Evolutionary conservation across 2,113 vertebrate species (phyloP), one percentile per base, ranked within the genome.

Genomic region (Sorex araneus): DNA sequence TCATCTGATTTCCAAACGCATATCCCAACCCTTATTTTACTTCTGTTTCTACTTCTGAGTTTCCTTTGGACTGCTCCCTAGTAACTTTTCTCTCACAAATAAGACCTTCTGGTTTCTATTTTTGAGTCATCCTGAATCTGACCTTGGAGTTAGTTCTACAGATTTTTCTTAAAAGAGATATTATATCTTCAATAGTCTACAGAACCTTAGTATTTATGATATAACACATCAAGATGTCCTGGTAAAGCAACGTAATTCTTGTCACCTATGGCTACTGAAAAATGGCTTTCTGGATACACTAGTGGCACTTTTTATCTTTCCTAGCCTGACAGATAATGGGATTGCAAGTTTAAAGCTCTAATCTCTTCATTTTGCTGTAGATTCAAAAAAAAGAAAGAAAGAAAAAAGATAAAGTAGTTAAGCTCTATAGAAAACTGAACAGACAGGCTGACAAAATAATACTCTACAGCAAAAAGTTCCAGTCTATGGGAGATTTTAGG

Each of bases 191-290:
- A 84, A 94, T 23, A 95, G 84, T 92, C 85, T 94, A 13, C 54
- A 90, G 82, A 92, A 71, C 76, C 73, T 96, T 73, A 94, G 96
- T 96, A 92, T 87, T 94, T 95, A 95, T 91, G n/a, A 92, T 83
- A 88, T 70, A 91, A 57, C 43, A 84, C 86, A 85, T 79, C 89
- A 96, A 95, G 96, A 96, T 90, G 70, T 91, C 95, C 40, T 95
- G 87, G 94, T 90, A 67, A 27, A 95, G 95, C 96, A 97, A 97
- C 94, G 78, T 1, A 93, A 90, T 89, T 88, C 82, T 94, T 96
- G 94, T 96, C 94, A 95, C 36, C 88, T 87, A 89, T 94, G 86
- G 91, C 95, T 95, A 92, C 84, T 97, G 96, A 96, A 96, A 97
- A 98, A 94, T 93, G 91, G 94, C 73, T 94, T 93, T 89, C 90